phyloP scores from a whole-genome alignment of 37 sponge, comb jelly and placozoan species.

The Theonella swinhoei region DNA sequence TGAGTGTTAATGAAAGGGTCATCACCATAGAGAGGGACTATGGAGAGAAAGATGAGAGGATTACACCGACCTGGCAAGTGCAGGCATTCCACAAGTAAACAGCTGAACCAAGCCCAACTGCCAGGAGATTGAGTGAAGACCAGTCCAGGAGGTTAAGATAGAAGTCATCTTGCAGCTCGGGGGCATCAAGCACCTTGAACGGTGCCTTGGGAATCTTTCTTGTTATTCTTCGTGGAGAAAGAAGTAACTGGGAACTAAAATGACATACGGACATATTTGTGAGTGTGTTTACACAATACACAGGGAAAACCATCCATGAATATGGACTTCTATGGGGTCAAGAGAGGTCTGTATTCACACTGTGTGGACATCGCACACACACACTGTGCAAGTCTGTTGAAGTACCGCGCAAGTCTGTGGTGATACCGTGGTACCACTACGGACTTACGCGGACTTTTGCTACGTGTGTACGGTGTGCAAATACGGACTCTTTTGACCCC shows the following conservation, averaged over 20 bases:
- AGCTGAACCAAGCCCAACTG: slow-evolving; percentile 85
- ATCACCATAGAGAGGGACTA: background rate
- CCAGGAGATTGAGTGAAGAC: slow-evolving; percentile 85
- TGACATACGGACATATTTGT: background rate
- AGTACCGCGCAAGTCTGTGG: background rate
- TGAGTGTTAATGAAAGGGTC: too few species aligned
- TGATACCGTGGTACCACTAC: too few species aligned
- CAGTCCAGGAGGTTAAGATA: slow-evolving; percentile 99
- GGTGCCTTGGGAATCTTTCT: slow-evolving; percentile 92
- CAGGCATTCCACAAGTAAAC: slow-evolving; percentile 98
- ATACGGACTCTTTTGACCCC: too few species aligned
- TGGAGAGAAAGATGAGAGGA: background rate
- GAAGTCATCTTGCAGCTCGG: slow-evolving; percentile 97
- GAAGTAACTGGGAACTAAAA: slow-evolving; percentile 14
- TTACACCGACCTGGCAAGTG: slow-evolving; percentile 64
- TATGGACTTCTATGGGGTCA: too few species aligned
- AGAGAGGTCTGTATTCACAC: too few species aligned
- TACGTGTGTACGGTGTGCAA: too few species aligned
- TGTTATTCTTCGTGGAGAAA: slow-evolving; percentile 41
- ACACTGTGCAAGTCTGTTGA: background rate
- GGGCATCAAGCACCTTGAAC: slow-evolving; percentile 97
- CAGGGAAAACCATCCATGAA: too few species aligned
- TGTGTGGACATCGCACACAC: too few species aligned
- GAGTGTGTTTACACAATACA: too few species aligned
- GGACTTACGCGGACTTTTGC: too few species aligned